Evolutionary conservation across 2,797 vertebrate species (phyloP).

Genomic region (Oophaga sylvatica): DNA sequence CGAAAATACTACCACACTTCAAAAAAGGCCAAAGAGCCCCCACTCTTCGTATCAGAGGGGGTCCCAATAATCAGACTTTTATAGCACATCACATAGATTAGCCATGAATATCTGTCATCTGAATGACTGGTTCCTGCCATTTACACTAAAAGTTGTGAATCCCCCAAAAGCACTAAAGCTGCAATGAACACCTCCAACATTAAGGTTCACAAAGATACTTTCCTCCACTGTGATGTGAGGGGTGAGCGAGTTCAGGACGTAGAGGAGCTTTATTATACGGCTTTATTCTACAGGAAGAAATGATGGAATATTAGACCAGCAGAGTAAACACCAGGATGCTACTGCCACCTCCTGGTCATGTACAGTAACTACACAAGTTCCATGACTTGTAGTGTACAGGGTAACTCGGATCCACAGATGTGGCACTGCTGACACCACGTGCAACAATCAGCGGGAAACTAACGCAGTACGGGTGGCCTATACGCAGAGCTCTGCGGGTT

Average conservation of each 20-base stretch:
- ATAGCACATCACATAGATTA: too few species aligned
- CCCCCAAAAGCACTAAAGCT: too few species aligned
- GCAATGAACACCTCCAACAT: not conserved
- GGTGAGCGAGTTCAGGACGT: not conserved
- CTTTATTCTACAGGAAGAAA: not conserved
- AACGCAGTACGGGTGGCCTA: too few species aligned
- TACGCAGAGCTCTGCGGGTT: too few species aligned
- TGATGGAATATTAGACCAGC: not conserved
- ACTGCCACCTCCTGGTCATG: constrained; percentile 29
- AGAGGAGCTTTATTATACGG: not conserved
- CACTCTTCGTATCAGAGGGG: not conserved
- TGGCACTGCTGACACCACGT: too few species aligned
- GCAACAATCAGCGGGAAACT: too few species aligned
- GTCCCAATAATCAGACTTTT: not conserved
- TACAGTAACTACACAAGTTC: not conserved
- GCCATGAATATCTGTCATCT: too few species aligned
- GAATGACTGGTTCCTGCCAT: not conserved
- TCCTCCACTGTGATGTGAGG: not conserved
- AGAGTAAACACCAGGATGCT: not conserved
- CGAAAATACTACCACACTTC: too few species aligned
- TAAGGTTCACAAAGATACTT: not conserved
- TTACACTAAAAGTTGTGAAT: not conserved
- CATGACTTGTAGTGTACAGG: not conserved
- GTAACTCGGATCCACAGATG: too few species aligned
- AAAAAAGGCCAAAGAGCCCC: not conserved